Conservation (phyloP, 1,140 invertebrate species). For the Drosophila rhopaloa region DNA sequence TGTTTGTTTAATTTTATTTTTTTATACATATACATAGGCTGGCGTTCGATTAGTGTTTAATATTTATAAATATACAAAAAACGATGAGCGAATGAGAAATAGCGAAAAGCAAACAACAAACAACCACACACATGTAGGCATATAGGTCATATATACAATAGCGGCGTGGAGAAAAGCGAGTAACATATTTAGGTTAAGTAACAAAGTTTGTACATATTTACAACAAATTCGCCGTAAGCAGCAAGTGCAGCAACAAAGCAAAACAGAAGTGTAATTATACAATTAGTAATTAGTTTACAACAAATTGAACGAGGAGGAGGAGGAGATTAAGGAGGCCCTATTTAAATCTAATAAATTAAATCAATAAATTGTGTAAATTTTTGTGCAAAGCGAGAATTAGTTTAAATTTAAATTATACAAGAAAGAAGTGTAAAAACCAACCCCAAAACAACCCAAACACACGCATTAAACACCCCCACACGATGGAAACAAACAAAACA, state of each 20-base stretch:
- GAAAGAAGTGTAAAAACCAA: conserved; percentile 38
- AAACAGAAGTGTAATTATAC: conserved; percentile 68
- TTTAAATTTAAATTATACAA: conserved; percentile 77
- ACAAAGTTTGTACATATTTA: conserved; percentile 81
- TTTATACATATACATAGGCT: conserved; percentile 57
- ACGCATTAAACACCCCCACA: conserved; percentile 27
- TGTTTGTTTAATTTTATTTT: conserved; percentile 52
- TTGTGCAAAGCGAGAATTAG: conserved; percentile 76
- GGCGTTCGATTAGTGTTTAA: conserved; percentile 75
- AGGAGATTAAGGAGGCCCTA: conserved; percentile 30
- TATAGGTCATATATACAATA: conserved; percentile 52
- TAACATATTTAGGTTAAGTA: conserved; percentile 64
- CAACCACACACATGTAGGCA: conserved; percentile 65
- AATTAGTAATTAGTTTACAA: conserved; percentile 62
- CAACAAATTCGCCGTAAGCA: conserved; percentile 67
- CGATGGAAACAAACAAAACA: conserved; percentile 45
- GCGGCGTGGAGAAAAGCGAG: conserved; percentile 30
- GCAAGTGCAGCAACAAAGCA: conserved; percentile 31
- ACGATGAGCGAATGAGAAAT: conserved; percentile 13
- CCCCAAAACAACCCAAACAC: conserved; percentile 29
- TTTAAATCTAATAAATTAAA: conserved; percentile 74
- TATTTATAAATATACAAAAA: conserved; percentile 77
- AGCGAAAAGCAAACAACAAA: conserved; percentile 40
- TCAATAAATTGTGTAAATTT: conserved; percentile 82
- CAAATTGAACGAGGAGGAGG: conserved; percentile 35